Conservation (phyloP, 1,140 invertebrate genomes). For the Leucophenga varia region DNA sequence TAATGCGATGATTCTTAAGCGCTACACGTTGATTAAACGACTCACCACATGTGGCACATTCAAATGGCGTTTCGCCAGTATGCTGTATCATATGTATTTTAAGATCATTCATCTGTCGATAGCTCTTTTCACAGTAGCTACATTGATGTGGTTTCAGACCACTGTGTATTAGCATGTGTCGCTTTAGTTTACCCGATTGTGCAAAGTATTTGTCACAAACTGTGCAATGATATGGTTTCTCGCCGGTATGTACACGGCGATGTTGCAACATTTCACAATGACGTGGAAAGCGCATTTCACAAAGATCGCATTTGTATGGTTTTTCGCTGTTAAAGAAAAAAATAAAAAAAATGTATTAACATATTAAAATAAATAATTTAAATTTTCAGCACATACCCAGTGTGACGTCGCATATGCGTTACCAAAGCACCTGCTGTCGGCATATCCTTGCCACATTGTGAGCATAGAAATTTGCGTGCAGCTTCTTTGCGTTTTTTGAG, state of each 20-base stretch:
- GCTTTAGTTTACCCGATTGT: no score
- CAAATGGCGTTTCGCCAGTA: neutral
- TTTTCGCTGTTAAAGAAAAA: no score
- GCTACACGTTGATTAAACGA: neutral
- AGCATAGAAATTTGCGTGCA: constrained; percentile 39
- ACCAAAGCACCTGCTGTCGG: constrained; percentile 60
- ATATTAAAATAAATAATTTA: no score
- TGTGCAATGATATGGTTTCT: neutral
- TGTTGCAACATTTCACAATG: neutral
- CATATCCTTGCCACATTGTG: constrained; percentile 59
- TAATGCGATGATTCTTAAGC: neutral
- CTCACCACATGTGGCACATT: neutral
- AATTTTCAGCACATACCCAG: no score
- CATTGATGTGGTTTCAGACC: neutral
- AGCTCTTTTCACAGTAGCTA: neutral
- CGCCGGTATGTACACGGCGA: neutral
- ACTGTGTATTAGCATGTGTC: neutral
- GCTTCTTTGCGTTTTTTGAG: neutral
- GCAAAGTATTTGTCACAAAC: neutral
- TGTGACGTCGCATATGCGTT: constrained; percentile 59
- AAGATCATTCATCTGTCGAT: neutral
- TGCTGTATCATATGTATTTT: neutral
- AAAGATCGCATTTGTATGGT: neutral
- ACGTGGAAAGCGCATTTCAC: neutral
- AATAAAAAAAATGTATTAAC: no score